Evolutionary conservation across 2,888 invertebrate species (phyloP).

Genomic region (Apamea anceps): DNA sequence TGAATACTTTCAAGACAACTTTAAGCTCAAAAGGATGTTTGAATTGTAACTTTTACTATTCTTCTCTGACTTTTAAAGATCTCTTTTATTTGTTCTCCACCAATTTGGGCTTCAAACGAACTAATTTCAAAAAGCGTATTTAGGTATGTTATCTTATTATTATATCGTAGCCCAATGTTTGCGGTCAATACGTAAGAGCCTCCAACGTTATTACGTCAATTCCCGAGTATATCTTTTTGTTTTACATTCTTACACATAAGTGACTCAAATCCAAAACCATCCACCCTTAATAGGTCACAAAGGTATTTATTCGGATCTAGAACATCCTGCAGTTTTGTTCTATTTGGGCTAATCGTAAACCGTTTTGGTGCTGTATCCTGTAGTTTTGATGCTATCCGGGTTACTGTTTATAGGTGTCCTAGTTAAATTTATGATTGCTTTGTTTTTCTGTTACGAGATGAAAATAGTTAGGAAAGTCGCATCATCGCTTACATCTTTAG

Average conservation of each 20-base stretch:
- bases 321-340: constrained; percentile 44
- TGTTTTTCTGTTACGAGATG: constrained; percentile 28
- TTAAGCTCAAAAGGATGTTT: neutral
- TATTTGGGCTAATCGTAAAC: constrained; percentile 42
- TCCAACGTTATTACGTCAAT: constrained; percentile 5
- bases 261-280: constrained; percentile 13
- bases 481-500: constrained; percentile 7
- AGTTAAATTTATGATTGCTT: constrained; percentile 26
- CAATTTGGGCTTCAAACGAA: neutral
- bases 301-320: constrained; percentile 15
- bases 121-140: neutral
- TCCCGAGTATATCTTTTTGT: constrained; percentile 3
- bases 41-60: neutral
- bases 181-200: neutral
- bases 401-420: constrained; percentile 34
- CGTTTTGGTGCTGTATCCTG: constrained; percentile 39
- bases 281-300: constrained; percentile 10
- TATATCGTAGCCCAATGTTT: neutral
- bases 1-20: neutral
- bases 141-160: neutral
- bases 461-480: constrained; percentile 15
- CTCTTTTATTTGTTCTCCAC: neutral
- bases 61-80: neutral
- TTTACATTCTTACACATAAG: constrained; percentile 15
- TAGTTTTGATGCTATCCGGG: constrained; percentile 38